A percentile compares a stretch with the other conserved stretches of the same genome.
Conservation (phyloP, 1,140 invertebrate species). For the Camponotus floridanus region DNA sequence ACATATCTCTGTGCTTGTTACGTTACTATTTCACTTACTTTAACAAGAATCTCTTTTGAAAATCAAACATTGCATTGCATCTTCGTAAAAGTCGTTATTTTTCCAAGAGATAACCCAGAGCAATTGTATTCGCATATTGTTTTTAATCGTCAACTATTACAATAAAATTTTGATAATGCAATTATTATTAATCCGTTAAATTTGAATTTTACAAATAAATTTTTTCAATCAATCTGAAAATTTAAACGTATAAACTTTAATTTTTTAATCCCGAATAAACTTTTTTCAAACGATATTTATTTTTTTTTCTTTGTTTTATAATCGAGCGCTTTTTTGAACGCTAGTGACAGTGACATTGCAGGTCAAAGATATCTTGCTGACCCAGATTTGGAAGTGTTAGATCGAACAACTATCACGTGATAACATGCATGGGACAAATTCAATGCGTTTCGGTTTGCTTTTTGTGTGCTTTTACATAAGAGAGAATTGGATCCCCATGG, state of each 20-base stretch:
- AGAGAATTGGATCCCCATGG: background rate
- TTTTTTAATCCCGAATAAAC: background rate
- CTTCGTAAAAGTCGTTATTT: conserved; percentile 21
- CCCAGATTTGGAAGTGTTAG: conserved; percentile 15
- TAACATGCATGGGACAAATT: conserved; percentile 32
- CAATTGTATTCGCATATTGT: background rate
- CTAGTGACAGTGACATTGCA: conserved; percentile 3
- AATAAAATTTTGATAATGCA: background rate
- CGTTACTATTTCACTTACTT: background rate
- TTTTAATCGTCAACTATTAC: background rate
- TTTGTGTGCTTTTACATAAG: background rate
- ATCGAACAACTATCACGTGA: conserved; percentile 22
- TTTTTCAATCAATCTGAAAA: background rate
- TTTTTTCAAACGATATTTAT: background rate
- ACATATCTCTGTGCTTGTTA: background rate
- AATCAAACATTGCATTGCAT: conserved; percentile 17
- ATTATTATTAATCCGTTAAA: background rate
- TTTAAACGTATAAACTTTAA: too few species aligned
- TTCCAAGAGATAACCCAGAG: background rate
- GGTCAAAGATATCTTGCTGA: conserved; percentile 36
- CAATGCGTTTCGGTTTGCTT: conserved; percentile 6
- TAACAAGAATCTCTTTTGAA: conserved; percentile 7
- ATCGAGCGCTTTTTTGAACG: background rate
- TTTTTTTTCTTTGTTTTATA: background rate
- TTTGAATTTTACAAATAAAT: background rate